These are phyloP conservation scores for Macheiramphus alcinus DNA, from an alignment of 2,113 vertebrate genomes.

Conservation along the genomic window DNA sequence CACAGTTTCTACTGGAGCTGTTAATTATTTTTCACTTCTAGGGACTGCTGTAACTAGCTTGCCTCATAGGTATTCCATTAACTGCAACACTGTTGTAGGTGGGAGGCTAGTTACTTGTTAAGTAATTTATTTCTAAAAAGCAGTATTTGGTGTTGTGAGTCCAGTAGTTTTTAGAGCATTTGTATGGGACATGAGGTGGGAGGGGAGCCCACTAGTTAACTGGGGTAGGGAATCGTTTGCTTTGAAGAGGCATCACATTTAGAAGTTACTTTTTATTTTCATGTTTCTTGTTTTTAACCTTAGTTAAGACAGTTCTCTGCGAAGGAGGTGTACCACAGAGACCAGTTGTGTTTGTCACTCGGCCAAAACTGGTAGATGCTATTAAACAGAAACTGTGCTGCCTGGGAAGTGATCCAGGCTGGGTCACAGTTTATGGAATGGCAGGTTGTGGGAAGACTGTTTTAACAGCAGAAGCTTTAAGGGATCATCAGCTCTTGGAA, in stretches of 20 bases:
- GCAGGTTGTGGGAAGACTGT: constrained; percentile 98
- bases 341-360: constrained; percentile 90
- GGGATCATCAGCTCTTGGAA: constrained; percentile 82
- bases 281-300: constrained; percentile 24
- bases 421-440: constrained; percentile 95
- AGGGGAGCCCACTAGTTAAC: background rate
- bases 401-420: constrained; percentile 81
- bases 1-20: background rate
- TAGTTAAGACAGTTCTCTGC: constrained; percentile 85
- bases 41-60: background rate
- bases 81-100: background rate
- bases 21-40: background rate
- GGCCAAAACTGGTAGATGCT: constrained; percentile 78
- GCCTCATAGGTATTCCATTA: background rate
- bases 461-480: constrained; percentile 88
- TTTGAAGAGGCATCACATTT: background rate
- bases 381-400: constrained; percentile 81
- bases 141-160: background rate
- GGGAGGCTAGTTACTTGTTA: background rate
- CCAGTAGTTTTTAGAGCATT: background rate
- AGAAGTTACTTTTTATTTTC: background rate
- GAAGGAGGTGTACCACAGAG: constrained; percentile 95
- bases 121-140: background rate
- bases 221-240: background rate
- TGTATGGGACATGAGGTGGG: background rate